phyloP scores from a whole-genome alignment of 2,113 vertebrate species.

The Tychaedon coryphoeus region DNA sequence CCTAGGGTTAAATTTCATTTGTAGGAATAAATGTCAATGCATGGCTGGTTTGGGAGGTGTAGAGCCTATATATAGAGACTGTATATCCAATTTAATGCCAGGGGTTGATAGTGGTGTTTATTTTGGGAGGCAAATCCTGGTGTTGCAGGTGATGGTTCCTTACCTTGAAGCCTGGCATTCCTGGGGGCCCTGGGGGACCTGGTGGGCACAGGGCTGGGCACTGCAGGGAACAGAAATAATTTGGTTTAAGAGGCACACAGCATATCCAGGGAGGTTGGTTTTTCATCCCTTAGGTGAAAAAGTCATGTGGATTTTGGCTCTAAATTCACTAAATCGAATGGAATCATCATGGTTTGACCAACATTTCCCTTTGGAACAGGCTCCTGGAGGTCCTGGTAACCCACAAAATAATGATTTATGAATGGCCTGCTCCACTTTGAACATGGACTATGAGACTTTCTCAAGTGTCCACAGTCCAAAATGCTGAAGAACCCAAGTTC shows the following conservation, averaged over 20 bases:
- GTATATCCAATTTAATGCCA: background rate
- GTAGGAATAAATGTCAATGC: background rate
- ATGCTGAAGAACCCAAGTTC: background rate
- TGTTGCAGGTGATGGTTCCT: background rate
- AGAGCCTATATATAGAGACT: fast-evolving
- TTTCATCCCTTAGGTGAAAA: background rate
- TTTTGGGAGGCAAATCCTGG: background rate
- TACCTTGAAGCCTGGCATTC: constrained; percentile 98
- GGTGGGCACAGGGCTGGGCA: constrained; percentile 93
- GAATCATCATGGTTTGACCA: background rate
- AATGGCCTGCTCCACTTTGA: background rate
- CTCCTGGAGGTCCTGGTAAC: background rate
- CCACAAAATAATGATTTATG: background rate
- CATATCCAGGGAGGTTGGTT: background rate
- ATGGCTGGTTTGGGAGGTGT: background rate
- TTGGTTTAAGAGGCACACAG: background rate
- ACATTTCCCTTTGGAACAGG: fast-evolving
- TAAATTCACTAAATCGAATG: background rate
- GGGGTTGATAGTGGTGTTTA: fast-evolving
- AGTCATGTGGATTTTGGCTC: background rate
- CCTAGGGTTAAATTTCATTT: background rate
- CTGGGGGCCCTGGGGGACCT: constrained; percentile 87
- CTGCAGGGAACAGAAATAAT: constrained; percentile 66
- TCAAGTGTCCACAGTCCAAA: background rate
- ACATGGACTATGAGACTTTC: background rate